phyloP scores from a whole-genome alignment of 2,797 vertebrate genomes.

The Halcyon badia region DNA sequence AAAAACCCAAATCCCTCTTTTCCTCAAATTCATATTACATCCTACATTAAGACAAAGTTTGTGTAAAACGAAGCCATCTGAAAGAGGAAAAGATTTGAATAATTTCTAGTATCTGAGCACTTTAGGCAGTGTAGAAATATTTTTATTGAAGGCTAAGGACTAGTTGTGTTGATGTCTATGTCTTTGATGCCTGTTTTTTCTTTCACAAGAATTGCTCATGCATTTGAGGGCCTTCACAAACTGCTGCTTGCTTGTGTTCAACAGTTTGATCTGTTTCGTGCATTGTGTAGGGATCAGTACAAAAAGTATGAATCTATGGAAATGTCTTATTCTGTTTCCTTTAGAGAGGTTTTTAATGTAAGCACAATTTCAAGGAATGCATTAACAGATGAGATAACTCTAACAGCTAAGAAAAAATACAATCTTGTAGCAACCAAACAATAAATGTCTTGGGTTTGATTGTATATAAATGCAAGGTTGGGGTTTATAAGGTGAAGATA shows the following conservation, averaged over 20 bases:
- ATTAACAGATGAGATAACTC: background rate
- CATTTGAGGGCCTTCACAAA: background rate
- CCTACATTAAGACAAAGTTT: background rate
- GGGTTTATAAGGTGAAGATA: background rate
- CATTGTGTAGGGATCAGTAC: background rate
- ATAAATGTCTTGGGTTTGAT: background rate
- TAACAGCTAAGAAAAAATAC: background rate
- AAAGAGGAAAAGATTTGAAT: background rate
- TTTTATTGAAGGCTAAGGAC: background rate
- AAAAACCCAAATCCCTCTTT: background rate
- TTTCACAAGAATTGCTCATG: fast-evolving
- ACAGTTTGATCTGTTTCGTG: background rate
- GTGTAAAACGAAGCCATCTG: background rate
- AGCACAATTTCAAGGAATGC: background rate
- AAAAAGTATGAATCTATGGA: background rate
- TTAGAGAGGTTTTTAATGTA: background rate
- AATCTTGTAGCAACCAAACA: background rate
- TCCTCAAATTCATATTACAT: background rate
- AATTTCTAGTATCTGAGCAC: background rate
- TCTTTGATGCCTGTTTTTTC: background rate
- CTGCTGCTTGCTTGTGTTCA: background rate
- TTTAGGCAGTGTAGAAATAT: background rate
- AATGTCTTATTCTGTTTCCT: background rate
- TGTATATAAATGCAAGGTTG: background rate
- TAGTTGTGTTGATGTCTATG: background rate